phyloP scores from a whole-genome alignment of 2,113 vertebrate genomes.

The Coracopsis vasa region DNA sequence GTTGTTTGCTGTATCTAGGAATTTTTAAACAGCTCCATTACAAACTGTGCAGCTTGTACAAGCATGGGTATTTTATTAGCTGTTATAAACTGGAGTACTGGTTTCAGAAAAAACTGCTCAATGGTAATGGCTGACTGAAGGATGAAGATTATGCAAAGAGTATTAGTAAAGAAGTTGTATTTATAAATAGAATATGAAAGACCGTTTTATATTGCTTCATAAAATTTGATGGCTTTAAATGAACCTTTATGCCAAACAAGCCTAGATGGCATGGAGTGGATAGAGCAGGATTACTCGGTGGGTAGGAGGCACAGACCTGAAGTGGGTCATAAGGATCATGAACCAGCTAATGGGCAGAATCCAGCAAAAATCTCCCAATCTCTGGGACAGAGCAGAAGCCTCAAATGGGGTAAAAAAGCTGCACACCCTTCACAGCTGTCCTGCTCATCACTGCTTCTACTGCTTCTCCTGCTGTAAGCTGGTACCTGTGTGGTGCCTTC shows the following conservation, averaged over 20 bases:
- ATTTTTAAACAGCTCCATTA: conserved; percentile 25
- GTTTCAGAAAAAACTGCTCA: not conserved
- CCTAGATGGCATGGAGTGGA: not conserved
- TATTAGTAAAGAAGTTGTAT: conserved; percentile 33
- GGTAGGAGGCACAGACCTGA: not conserved
- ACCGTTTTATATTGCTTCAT: conserved; percentile 19
- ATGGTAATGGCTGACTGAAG: not conserved
- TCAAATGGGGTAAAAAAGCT: not conserved
- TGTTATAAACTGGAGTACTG: conserved; percentile 7
- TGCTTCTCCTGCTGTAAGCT: not conserved
- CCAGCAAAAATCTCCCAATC: not conserved
- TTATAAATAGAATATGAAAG: conserved; percentile 46
- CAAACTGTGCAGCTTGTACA: not conserved
- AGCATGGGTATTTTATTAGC: not conserved
- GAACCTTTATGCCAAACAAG: not conserved
- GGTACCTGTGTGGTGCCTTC: not conserved
- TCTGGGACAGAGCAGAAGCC: not conserved
- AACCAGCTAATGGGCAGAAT: not conserved
- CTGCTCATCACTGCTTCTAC: not conserved
- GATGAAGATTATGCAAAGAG: conserved; percentile 19
- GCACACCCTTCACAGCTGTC: not conserved
- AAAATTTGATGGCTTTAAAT: conserved; percentile 26
- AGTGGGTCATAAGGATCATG: not conserved
- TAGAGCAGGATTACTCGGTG: not conserved
- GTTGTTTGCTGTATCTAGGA: conserved; percentile 23